Conservation (phyloP, 2,113 vertebrate species). For the Solea solea region DNA sequence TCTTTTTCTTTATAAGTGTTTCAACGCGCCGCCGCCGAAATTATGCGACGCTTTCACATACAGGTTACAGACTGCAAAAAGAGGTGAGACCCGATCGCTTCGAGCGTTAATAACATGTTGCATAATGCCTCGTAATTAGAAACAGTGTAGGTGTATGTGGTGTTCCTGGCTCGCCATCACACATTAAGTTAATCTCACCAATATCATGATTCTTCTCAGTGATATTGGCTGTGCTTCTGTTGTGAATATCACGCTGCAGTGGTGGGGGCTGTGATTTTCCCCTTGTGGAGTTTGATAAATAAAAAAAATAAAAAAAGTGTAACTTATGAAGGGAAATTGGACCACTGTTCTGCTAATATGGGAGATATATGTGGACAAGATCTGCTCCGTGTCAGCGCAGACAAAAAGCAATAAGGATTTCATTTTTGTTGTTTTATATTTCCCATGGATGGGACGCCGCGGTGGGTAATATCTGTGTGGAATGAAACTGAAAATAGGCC, state of each 20-base stretch:
- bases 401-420: constrained; percentile 40
- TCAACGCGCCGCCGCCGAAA: constrained; percentile 35
- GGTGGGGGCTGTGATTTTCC: constrained; percentile 17
- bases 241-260: constrained; percentile 20
- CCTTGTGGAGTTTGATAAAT: constrained; percentile 14
- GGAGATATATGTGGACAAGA: constrained; percentile 14
- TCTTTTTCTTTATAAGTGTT: too few species aligned
- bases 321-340: constrained; percentile 6
- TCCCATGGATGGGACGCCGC: constrained; percentile 19
- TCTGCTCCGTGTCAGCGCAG: constrained; percentile 30
- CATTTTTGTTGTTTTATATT: constrained; percentile 28
- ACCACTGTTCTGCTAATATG: constrained; percentile 5
- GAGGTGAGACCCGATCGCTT: constrained; percentile 24
- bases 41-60: constrained; percentile 37
- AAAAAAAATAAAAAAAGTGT: neutral
- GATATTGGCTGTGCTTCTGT: constrained; percentile 11
- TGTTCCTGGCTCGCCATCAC: constrained; percentile 3
- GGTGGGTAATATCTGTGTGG: constrained; percentile 40
- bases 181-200: neutral
- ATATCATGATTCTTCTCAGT: constrained; percentile 15
- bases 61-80: constrained; percentile 4
- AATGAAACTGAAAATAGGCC: constrained; percentile 56
- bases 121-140: constrained; percentile 10
- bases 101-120: constrained; percentile 8
- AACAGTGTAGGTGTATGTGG: neutral